These are phyloP conservation scores for Synodontis membranacea DNA, from an alignment of 2,113 vertebrate species.

Conservation along the genomic window DNA sequence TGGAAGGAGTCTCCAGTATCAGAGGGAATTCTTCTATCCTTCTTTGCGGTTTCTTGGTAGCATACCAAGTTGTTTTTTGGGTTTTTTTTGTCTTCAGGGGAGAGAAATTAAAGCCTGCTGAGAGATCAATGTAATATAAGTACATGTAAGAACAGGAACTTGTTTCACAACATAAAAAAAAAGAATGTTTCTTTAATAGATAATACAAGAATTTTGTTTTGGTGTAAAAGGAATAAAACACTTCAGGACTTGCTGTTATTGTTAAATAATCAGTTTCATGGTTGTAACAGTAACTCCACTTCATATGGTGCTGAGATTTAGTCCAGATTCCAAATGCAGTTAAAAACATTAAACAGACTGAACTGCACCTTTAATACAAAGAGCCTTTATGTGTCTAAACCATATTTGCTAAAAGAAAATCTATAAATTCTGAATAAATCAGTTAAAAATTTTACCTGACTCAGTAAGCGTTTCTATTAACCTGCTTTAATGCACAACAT, in stretches of 20 bases:
- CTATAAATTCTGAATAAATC: neutral
- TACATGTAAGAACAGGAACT: neutral
- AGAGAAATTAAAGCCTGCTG: neutral
- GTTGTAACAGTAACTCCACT: neutral
- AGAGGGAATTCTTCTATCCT: neutral
- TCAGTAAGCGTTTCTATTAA: no score
- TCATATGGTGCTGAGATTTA: neutral
- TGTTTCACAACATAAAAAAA: neutral
- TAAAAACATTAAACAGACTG: neutral
- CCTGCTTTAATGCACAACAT: no score
- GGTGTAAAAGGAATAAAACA: neutral
- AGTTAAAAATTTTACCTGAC: neutral
- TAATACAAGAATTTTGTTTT: no score
- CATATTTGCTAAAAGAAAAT: neutral
- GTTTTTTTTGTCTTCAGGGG: neutral
- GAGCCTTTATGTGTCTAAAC: neutral
- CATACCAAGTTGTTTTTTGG: neutral
- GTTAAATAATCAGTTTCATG: neutral
- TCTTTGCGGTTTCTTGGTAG: neutral
- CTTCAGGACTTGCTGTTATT: neutral
- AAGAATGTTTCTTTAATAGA: neutral
- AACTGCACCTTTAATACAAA: neutral
- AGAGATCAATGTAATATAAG: neutral
- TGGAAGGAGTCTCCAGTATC: neutral
- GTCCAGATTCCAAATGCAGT: neutral